Base-by-base conservation (phyloP, 2,888 invertebrate genomes). In the Acholoe squamosa region DNA sequence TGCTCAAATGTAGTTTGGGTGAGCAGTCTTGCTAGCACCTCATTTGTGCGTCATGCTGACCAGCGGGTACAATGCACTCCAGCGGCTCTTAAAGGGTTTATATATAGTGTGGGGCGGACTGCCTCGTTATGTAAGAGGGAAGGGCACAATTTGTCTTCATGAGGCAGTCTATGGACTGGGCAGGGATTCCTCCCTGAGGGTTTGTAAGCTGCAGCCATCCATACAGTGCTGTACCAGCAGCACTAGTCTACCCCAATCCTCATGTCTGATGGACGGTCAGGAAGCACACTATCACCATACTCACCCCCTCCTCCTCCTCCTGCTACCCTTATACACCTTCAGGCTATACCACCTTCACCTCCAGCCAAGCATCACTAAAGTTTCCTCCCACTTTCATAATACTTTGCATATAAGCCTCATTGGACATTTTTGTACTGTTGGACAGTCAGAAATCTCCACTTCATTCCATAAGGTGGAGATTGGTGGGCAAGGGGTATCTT, bases 161-260 rank as follows among this genome's bases (percentile, higher is more conserved):
- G 61, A n/a, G 61, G 61, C 61, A n/a, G 61, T 61, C 61, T n/a
- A 61, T 61, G 61, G 61, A n/a, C n/a, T 61, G 19, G n/a, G 61
- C 61, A n/a, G 61, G 22, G 22, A 61, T 61, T n/a, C 61, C 61
- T 61, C 22, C 61, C 61, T n/a, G 61, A 43, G 61, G 61, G 61
- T 61, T 19, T 61, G 61, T 61, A n/a, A n/a, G 61, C 61, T 3
- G 61, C 12, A 19, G n/a, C 61, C n/a, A n/a, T 61, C 61, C 61
- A 61, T 61, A 61, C 61, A 61, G 19, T n/a, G 22, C 61, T 19
- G 22, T 19, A n/a, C 61, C 19, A n/a, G 61, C 22, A n/a, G 61
- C 61, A n/a, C 61, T 61, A 19, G 61, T n/a, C 61, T 19, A n/a
- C 22, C 61, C 19, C 61, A 61, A 61, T 61, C 61, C n/a, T 19